Evolutionary conservation across 2,113 vertebrate genomes (phyloP), one percentile per base, ranked within the genome.

Genomic region (Cryptotis parvus): DNA sequence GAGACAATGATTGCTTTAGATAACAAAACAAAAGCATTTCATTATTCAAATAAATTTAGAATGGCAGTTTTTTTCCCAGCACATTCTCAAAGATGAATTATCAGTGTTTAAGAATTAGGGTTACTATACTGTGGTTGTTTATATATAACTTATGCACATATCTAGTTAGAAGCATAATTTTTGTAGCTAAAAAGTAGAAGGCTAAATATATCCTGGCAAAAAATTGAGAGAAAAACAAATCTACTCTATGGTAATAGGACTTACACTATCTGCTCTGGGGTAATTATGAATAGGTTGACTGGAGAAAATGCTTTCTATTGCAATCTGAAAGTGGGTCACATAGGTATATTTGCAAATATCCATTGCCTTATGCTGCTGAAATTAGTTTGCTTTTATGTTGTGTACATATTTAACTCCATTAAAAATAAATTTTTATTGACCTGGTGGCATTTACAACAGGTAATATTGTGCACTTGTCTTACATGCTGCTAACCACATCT

Each of bases 1-100:
- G 20, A 31, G 20, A 65, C 11, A 29, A 31, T 65, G 3, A 65
- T 65, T 31, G 11, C 31, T 20, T 29, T 31, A 31, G 27, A 52
- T 52, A 85, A 75, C 35, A 66, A 92, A 81, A 69, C 11, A 89
- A 87, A 79, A 65, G 14, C 20, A 73, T 14, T 73, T 87, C 20
- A 37, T 18, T 79, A n/a, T 89, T 37, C 10, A 85, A 84, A 78
- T 66, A n/a, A n/a, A n/a, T n/a, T n/a, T n/a, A n/a, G n/a, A n/a
- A n/a, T n/a, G n/a, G n/a, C n/a, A n/a, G n/a, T 2, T n/a, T 89
- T 91, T 79, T 18, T 41, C 39, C 5, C 22, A 72, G 68, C 1
- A 6, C 43, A 45, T 78, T 43, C 24, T 33, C 35, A 35, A 83
- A 6, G 78, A 22, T 77, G 9, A 69, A 81, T 33, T 45, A 41